Conservation (phyloP, 2,888 invertebrate genomes). For the Panopea generosa region DNA sequence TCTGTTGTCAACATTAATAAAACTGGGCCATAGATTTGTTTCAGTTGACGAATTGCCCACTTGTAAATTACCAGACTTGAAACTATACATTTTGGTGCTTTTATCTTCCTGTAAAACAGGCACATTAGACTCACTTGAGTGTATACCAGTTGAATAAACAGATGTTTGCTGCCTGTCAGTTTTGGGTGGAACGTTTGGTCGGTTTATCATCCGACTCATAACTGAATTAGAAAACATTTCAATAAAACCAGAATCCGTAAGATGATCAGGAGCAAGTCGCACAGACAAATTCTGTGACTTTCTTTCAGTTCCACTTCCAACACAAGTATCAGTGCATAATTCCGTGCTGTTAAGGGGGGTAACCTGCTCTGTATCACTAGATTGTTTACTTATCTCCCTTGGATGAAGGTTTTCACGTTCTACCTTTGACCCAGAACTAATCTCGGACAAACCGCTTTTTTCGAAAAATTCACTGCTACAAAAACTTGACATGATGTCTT, state of each 20-base stretch:
- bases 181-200: background rate
- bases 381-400: background rate
- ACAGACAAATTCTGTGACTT: background rate
- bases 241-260: slow-evolving; percentile 51
- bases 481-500: background rate
- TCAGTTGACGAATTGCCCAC: too few relatives aligned
- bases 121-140: too few relatives aligned
- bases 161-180: background rate
- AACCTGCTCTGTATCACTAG: background rate
- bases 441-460: background rate
- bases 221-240: slow-evolving; percentile 54
- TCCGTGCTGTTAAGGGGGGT: background rate
- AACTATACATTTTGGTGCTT: too few relatives aligned
- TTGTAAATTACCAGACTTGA: too few relatives aligned
- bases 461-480: background rate
- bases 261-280: background rate
- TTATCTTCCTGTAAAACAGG: too few relatives aligned
- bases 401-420: background rate
- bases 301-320: background rate
- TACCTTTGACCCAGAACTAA: background rate
- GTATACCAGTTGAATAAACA: background rate
- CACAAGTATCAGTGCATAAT: background rate
- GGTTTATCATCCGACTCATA: slow-evolving; percentile 11
- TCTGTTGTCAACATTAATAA: too few relatives aligned
- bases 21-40: too few relatives aligned